Percentiles rank a stretch among this genome's conserved stretches.
Evolutionary conservation across 2,888 invertebrate genomes (phyloP).

Genomic region (Xanthorhoe spadicearia): DNA sequence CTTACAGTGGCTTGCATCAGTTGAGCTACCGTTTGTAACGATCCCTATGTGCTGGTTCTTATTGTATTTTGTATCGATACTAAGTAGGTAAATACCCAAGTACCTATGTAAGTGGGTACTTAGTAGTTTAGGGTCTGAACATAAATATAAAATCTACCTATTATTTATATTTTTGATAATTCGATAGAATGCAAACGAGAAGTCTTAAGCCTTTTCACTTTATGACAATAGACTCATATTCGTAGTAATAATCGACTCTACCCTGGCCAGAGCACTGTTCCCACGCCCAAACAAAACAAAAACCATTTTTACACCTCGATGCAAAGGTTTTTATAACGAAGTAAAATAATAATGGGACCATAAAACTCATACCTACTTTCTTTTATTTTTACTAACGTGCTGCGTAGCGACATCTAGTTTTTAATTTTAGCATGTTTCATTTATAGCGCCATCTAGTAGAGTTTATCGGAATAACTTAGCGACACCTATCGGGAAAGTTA

Average conservation of each 20-base stretch:
- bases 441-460: conserved; percentile 55
- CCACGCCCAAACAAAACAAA: conserved; percentile 77
- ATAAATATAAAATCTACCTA: background rate
- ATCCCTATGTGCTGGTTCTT: too few species aligned
- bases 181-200: background rate
- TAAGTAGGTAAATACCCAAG: too few species aligned
- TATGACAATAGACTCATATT: conserved; percentile 33
- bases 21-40: too few species aligned
- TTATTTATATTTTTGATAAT: background rate
- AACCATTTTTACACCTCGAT: conserved; percentile 83
- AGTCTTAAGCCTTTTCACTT: conserved; percentile 2
- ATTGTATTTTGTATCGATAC: too few species aligned
- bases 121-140: too few species aligned
- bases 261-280: conserved; percentile 62
- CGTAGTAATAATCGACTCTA: conserved; percentile 46
- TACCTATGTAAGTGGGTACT: background rate
- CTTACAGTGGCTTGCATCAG: too few species aligned
- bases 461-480: conserved; percentile 31
- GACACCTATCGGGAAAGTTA: background rate
- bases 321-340: conserved; percentile 71
- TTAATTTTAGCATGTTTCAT: conserved; percentile 64
- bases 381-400: conserved; percentile 47
- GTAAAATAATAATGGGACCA: conserved; percentile 77
- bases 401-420: conserved; percentile 63
- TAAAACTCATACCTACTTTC: conserved; percentile 60